These are phyloP conservation scores for Cyprinodon brontotheroides DNA, from an alignment of 2,113 vertebrate genomes.

Conservation along the genomic window DNA sequence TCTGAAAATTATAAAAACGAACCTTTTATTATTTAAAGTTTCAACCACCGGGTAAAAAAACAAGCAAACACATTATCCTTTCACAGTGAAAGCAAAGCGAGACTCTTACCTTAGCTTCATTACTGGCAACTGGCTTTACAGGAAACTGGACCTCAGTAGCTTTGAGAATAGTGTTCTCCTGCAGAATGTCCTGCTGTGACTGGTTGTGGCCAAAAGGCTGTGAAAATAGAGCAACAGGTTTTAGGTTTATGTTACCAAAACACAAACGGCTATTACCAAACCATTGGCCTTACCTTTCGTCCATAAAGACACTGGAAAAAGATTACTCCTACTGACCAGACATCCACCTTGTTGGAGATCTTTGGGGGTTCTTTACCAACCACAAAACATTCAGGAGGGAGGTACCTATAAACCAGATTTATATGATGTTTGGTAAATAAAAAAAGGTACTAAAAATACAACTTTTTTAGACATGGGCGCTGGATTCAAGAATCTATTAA, in stretches of 20 bases:
- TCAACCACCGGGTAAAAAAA: not conserved
- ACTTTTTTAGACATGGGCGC: not conserved
- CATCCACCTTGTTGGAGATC: constrained; percentile 99
- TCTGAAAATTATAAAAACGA: no score
- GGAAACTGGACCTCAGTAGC: constrained; percentile 98
- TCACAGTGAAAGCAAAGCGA: not conserved
- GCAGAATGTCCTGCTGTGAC: constrained; percentile 98
- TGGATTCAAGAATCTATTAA: no score
- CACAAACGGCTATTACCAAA: not conserved
- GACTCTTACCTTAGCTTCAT: constrained; percentile 93
- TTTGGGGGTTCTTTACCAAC: constrained; percentile 99
- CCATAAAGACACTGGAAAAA: constrained; percentile 99
- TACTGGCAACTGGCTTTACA: constrained; percentile 97
- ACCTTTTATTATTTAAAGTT: not conserved
- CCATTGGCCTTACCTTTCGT: constrained; percentile 88
- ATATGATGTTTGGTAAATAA: not conserved
- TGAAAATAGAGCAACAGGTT: constrained; percentile 2
- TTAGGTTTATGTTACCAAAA: not conserved
- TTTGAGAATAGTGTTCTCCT: constrained; percentile 99
- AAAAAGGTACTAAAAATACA: not conserved
- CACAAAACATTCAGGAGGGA: constrained; percentile 99
- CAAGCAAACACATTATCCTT: not conserved
- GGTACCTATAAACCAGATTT: constrained; percentile 82
- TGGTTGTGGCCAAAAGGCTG: constrained; percentile 99
- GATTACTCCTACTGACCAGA: constrained; percentile 98